These are phyloP conservation scores for Nebria salina DNA, from an alignment of 2,888 invertebrate genomes.

Conservation along the genomic window DNA sequence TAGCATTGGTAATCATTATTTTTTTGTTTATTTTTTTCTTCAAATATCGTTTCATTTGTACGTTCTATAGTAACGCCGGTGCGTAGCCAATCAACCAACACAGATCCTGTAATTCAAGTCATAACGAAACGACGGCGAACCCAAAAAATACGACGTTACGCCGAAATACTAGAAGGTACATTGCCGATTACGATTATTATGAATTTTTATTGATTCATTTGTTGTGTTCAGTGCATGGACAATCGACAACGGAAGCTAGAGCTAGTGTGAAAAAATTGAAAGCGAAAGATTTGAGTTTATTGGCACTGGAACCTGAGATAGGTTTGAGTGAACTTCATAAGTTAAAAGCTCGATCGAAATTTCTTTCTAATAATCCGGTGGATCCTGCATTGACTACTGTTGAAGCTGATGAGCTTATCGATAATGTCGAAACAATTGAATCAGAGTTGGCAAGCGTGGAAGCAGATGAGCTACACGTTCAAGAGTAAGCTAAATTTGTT, in stretches of 20 bases:
- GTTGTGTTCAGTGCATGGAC: conserved; percentile 69
- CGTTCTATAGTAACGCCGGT: conserved; percentile 18
- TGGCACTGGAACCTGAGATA: conserved; percentile 68
- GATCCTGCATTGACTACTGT: conserved; percentile 36
- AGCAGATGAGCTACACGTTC: conserved; percentile 61
- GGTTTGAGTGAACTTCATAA: conserved; percentile 70
- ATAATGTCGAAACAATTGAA: conserved; percentile 21
- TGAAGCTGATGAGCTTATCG: conserved; percentile 37
- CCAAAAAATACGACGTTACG: conserved; percentile 66
- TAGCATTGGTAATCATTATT: conserved; percentile 51
- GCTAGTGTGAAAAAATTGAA: conserved; percentile 75
- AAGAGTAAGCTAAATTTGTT: conserved; percentile 61
- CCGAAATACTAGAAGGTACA: conserved; percentile 76
- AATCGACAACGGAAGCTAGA: conserved; percentile 71
- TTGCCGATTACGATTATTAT: conserved; percentile 36
- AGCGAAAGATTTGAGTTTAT: conserved; percentile 72
- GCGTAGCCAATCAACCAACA: conserved; percentile 55
- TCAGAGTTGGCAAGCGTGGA: conserved; percentile 4
- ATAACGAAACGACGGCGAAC: conserved; percentile 52
- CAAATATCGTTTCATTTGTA: not conserved
- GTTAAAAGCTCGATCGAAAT: conserved; percentile 58
- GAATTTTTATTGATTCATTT: conserved; percentile 31
- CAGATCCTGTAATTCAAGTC: conserved; percentile 52
- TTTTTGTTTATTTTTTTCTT: conserved; percentile 5
- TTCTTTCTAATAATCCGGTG: conserved; percentile 36